Evolutionary conservation across 2,113 vertebrate species (phyloP).

Genomic region (Serinus canaria): DNA sequence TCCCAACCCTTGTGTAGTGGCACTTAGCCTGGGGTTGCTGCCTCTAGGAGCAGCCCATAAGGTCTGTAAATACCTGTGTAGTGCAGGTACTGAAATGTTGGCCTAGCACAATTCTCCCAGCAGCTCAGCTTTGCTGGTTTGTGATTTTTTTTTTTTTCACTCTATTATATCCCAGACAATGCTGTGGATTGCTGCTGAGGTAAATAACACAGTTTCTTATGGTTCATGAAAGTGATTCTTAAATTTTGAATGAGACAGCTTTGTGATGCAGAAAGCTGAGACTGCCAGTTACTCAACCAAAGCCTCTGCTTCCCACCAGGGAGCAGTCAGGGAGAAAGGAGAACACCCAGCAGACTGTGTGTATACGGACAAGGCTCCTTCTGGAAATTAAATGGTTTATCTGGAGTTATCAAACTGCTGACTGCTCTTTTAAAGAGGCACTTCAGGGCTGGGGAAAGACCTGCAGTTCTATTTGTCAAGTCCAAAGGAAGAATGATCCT

Average conservation of each 20-base stretch:
- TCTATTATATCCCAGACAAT: not conserved
- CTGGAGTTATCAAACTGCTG: not conserved
- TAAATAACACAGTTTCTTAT: not conserved
- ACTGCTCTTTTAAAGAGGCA: not conserved
- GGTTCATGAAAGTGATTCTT: not conserved
- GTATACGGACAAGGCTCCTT: not conserved
- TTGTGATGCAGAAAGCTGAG: not conserved
- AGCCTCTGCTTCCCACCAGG: not conserved
- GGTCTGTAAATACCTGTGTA: not conserved
- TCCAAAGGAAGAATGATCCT: not conserved
- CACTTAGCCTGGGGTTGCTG: not conserved
- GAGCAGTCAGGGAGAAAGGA: not conserved
- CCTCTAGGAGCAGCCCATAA: not conserved
- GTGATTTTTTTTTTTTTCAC: not conserved
- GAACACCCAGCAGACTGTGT: not conserved
- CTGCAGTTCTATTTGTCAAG: not conserved
- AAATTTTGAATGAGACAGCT: not conserved
- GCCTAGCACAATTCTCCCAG: not conserved
- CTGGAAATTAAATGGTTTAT: slow-evolving; percentile 37
- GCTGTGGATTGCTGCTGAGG: not conserved
- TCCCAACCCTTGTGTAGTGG: not conserved
- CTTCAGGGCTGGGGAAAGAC: not conserved
- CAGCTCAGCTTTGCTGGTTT: not conserved
- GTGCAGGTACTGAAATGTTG: not conserved
- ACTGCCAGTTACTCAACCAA: not conserved